Evolutionary conservation across 2,888 invertebrate species (phyloP).

Genomic region (Drosophila pegasa): DNA sequence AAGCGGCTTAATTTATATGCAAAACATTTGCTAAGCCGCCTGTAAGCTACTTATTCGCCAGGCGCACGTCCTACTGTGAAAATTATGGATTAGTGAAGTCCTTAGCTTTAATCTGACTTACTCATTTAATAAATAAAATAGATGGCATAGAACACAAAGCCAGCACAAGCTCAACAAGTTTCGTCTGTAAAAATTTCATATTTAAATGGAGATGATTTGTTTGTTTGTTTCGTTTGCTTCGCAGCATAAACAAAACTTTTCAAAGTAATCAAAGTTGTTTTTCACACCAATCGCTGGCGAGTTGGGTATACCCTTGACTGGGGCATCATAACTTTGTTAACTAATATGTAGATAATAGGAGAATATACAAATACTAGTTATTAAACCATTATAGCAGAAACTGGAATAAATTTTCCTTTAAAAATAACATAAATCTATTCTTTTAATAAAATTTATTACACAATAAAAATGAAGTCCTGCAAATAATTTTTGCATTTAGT

Average conservation of each 20-base stretch:
- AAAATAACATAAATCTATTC: too few relatives aligned
- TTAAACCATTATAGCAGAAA: too few relatives aligned
- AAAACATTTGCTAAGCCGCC: background rate
- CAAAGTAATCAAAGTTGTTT: slow-evolving; percentile 1
- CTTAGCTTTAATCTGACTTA: background rate
- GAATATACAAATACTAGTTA: too few relatives aligned
- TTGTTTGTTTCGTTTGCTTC: background rate
- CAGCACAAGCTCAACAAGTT: background rate
- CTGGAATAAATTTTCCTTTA: too few relatives aligned
- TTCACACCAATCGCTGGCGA: background rate
- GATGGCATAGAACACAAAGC: background rate
- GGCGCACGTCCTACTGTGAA: background rate
- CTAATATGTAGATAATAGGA: background rate
- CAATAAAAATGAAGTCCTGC: too few relatives aligned
- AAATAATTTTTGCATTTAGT: too few relatives aligned
- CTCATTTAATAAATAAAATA: background rate
- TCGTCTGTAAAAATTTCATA: background rate
- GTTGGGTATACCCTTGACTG: background rate
- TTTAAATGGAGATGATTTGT: background rate
- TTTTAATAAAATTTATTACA: too few relatives aligned
- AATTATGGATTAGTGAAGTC: background rate
- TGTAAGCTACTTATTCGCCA: background rate
- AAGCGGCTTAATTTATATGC: background rate
- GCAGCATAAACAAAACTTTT: background rate
- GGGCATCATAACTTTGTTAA: background rate